Percentiles rank a stretch among this genome's conserved stretches.
These are phyloP conservation scores for Bugula neritina DNA, from an alignment of 2,888 invertebrate species.

Conservation along the genomic window DNA sequence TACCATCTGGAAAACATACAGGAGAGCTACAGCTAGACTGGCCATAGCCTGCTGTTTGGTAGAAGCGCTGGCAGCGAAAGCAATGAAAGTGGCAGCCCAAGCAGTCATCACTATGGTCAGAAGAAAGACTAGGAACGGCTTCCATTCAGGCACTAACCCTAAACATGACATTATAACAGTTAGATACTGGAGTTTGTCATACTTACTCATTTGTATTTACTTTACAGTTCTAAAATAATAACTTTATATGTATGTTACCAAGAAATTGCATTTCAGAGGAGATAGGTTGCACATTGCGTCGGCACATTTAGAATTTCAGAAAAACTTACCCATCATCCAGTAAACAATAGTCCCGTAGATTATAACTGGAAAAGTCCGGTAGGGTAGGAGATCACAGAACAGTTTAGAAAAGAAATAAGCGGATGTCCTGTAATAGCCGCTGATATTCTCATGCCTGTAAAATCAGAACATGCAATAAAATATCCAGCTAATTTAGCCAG, in stretches of 20 bases:
- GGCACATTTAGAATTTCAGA: background rate
- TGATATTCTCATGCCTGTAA: slow-evolving; percentile 50
- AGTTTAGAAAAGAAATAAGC: slow-evolving; percentile 50
- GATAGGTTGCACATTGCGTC: background rate
- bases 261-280: no score
- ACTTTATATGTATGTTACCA: no score
- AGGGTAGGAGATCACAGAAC: slow-evolving; percentile 50
- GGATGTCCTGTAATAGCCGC: slow-evolving; percentile 51
- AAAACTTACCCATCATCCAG: slow-evolving; percentile 48
- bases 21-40: slow-evolving; percentile 45
- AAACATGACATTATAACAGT: background rate
- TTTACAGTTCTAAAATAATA: no score
- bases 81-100: slow-evolving; percentile 44
- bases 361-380: slow-evolving; percentile 43
- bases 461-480: background rate
- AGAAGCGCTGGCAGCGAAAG: slow-evolving; percentile 46
- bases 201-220: no score
- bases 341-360: slow-evolving; percentile 45
- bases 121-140: slow-evolving; percentile 44
- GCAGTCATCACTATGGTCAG: slow-evolving; percentile 45
- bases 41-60: slow-evolving; percentile 47
- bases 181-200: no score
- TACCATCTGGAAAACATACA: slow-evolving; percentile 52
- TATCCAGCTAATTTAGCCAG: no score
- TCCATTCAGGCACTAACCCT: background rate